phyloP scores from a whole-genome alignment of 2,888 invertebrate genomes.

The Diplazon laetatorius region DNA sequence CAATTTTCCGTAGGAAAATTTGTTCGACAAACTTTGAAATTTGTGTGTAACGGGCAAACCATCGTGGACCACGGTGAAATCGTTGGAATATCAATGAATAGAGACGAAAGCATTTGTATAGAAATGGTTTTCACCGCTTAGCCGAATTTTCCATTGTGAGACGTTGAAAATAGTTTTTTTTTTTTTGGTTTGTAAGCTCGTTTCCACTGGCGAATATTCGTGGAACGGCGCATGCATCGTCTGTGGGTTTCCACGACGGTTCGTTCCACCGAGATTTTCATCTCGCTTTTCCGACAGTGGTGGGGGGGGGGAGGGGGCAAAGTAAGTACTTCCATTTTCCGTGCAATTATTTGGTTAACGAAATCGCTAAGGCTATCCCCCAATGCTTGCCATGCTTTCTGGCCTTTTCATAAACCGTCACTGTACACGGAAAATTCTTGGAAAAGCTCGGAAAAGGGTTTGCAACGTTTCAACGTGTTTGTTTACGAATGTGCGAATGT shows the following conservation, averaged over 20 bases:
- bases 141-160: constrained; percentile 30
- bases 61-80: not conserved
- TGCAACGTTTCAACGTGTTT: constrained; percentile 7
- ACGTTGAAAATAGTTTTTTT: constrained; percentile 29
- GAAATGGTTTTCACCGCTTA: not conserved
- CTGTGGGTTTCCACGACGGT: not conserved
- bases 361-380: constrained; percentile 14
- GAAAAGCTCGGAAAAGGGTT: too few species aligned
- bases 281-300: constrained; percentile 7
- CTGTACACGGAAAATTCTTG: too few species aligned
- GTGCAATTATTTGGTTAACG: constrained; percentile 52
- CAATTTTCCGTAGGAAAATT: constrained; percentile 18
- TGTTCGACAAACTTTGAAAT: not conserved
- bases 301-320: not conserved
- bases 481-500: constrained; percentile 6
- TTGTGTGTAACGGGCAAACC: not conserved
- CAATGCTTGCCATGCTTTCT: constrained; percentile 5
- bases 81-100: constrained; percentile 16
- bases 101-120: not conserved
- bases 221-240: not conserved
- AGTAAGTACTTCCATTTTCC: constrained; percentile 26
- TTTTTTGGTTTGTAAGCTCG: constrained; percentile 14
- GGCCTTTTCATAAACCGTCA: too few species aligned
- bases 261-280: constrained; percentile 37
- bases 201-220: not conserved